Base-by-base conservation (phyloP, 2,113 vertebrate genomes). In the Ptilonorhynchus violaceus region DNA sequence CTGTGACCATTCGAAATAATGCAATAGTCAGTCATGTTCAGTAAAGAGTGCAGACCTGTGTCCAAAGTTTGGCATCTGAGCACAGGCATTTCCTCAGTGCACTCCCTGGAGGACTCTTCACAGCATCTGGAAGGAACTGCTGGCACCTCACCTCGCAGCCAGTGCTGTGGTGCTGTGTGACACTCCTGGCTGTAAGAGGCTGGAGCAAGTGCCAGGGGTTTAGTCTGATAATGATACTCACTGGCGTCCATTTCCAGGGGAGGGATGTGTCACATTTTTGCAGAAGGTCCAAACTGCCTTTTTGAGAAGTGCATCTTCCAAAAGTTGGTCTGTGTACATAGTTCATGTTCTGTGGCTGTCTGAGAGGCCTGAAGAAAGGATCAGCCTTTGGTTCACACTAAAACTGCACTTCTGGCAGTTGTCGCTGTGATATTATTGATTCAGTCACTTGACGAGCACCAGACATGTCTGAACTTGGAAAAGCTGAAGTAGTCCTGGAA, bases 401-500 rank as follows among this genome's bases (percentile, higher is more conserved):
- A 60, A 41, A 3, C 6, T 7, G 8, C 17, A 3, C 0, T 0
- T 39, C 22, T 58, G 31, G 15, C n/a, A 15, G 2, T 56, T 42
- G 13, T 73, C 27, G 56, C 17, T 63, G 2, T 39, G 11, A 4
- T 37, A 1, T 12, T 80, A 1, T 19, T 33, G 21, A 18, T 52
- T 83, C 16, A 33, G 37, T 60, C 35, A 64, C 24, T 23, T 62
- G 23, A 44, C 17, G 25, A 52, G 53, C 35, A 33, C 44, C 5
- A 7, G 55, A 39, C 30, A 22, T 46, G 8, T 50, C 59, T 52
- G 39, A 46, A 59, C 23, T 59, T 41, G 53, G 35, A 72, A 72
- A 76, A 80, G 19, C 63, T 42, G 24, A 59, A 80, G 44, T 64
- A 73, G 44, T 46, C 37, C 24, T 77, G 55, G 77, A 88, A 33